phyloP scores from a whole-genome alignment of 2,797 vertebrate genomes.

The Bradypodion pumilum region DNA sequence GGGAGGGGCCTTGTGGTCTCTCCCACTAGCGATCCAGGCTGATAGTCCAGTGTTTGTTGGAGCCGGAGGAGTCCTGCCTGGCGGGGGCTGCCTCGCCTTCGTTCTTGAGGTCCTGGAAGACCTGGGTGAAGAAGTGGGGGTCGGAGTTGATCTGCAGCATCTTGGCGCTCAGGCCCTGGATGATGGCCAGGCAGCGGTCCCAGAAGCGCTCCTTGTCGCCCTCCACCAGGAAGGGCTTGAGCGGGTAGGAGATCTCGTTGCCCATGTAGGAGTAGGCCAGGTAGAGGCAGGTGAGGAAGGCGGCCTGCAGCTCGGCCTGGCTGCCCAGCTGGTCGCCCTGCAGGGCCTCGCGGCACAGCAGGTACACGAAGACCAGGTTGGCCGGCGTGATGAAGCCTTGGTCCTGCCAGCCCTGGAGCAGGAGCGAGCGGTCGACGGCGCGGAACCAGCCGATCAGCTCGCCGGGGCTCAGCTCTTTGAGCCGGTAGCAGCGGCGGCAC shows the following conservation, averaged over 20 bases:
- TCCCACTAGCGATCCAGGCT: constrained; percentile 90
- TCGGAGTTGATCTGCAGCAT: constrained; percentile 97
- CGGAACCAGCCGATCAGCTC: constrained; percentile 96
- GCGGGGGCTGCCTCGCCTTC: constrained; percentile 81
- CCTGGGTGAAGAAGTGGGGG: constrained; percentile 97
- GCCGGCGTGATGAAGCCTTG: constrained; percentile 96
- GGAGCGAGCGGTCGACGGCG: constrained; percentile 92
- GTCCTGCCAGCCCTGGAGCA: constrained; percentile 98
- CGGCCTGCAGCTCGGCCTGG: constrained; percentile 88
- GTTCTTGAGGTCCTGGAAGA: constrained; percentile 96
- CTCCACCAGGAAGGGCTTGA: constrained; percentile 95
- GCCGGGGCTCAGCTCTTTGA: constrained; percentile 88
- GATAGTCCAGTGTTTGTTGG: constrained; percentile 81
- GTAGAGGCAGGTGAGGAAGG: constrained; percentile 96
- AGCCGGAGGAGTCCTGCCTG: constrained; percentile 69
- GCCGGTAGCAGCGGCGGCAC: constrained; percentile 90
- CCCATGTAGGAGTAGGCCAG: constrained; percentile 98
- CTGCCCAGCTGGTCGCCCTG: constrained; percentile 81
- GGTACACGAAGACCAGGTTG: constrained; percentile 96
- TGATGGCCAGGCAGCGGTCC: constrained; percentile 91
- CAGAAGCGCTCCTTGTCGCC: constrained; percentile 94
- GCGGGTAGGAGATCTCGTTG: constrained; percentile 97
- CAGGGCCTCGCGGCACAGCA: constrained; percentile 90
- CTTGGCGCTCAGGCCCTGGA: constrained; percentile 90
- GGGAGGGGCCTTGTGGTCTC: not conserved